Evolutionary conservation across 2,888 invertebrate species (phyloP).

Genomic region (Agonopterix subpropinquella): DNA sequence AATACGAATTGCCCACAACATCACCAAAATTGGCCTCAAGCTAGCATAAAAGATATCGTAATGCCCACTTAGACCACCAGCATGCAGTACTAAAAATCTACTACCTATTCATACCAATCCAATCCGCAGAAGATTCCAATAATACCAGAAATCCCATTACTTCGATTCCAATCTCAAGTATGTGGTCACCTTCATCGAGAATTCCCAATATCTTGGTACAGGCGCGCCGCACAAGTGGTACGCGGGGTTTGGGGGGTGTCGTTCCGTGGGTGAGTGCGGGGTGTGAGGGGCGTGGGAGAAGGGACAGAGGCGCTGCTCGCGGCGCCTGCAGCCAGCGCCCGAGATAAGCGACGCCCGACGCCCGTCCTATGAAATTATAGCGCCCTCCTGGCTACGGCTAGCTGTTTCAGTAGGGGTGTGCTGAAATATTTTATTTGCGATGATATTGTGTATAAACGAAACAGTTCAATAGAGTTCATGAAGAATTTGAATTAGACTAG

Average conservation of each 20-base stretch:
- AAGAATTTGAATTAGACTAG: no score
- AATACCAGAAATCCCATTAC: no score
- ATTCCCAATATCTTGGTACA: constrained; percentile 35
- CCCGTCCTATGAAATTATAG: constrained; percentile 50
- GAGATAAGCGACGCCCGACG: constrained; percentile 70
- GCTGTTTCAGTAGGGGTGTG: constrained; percentile 10
- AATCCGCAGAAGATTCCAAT: neutral
- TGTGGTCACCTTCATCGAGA: constrained; percentile 28
- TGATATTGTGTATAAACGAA: no score
- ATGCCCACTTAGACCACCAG: no score
- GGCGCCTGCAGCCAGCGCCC: constrained; percentile 60
- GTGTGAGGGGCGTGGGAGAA: neutral
- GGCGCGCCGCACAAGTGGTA: constrained; percentile 34
- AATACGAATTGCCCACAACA: neutral
- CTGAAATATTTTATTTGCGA: neutral
- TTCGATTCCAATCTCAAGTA: no score
- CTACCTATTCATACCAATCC: neutral
- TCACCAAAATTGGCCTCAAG: no score
- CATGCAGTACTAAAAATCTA: no score
- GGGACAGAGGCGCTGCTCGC: constrained; percentile 11
- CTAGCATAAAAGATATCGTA: no score
- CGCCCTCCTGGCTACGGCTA: constrained; percentile 39
- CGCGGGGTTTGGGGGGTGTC: neutral
- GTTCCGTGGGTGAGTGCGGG: constrained; percentile 9
- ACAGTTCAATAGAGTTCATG: no score